Evolutionary conservation across 2,888 invertebrate genomes (phyloP).

Genomic region (Athalia cordata): DNA sequence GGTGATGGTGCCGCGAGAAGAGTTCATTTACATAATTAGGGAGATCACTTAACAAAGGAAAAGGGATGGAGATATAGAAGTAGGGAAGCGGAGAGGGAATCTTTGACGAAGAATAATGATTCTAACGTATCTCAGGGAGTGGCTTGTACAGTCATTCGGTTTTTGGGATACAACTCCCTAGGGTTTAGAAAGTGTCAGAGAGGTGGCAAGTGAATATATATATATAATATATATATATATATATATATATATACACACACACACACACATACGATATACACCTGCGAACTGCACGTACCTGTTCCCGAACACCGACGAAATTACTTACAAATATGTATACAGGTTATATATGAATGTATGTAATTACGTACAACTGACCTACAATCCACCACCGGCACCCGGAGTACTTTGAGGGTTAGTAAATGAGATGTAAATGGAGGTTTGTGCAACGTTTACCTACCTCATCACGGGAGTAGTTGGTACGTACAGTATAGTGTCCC

Average conservation of each 20-base stretch:
- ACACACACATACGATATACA: no score
- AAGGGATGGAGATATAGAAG: background rate
- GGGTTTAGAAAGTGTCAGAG: no score
- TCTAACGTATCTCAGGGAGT: background rate
- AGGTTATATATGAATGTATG: background rate
- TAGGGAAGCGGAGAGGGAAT: background rate
- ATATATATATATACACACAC: no score
- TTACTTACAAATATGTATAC: background rate
- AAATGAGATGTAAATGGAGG: slow-evolving; percentile 36
- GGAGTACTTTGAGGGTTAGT: slow-evolving; percentile 32
- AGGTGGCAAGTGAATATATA: no score
- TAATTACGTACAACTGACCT: slow-evolving; percentile 14
- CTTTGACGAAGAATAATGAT: background rate
- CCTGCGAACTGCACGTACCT: no score
- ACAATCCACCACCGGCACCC: slow-evolving; percentile 15
- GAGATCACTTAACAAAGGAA: background rate
- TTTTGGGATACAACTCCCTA: background rate
- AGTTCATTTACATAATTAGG: background rate
- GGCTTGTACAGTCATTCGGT: background rate
- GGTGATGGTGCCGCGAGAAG: background rate
- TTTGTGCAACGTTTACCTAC: slow-evolving; percentile 35
- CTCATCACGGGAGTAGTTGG: slow-evolving; percentile 14
- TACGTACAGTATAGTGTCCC: background rate
- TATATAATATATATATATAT: no score
- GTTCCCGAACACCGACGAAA: background rate